Evolutionary conservation across 2,797 vertebrate genomes (phyloP).

Genomic region (Psittacula echo): DNA sequence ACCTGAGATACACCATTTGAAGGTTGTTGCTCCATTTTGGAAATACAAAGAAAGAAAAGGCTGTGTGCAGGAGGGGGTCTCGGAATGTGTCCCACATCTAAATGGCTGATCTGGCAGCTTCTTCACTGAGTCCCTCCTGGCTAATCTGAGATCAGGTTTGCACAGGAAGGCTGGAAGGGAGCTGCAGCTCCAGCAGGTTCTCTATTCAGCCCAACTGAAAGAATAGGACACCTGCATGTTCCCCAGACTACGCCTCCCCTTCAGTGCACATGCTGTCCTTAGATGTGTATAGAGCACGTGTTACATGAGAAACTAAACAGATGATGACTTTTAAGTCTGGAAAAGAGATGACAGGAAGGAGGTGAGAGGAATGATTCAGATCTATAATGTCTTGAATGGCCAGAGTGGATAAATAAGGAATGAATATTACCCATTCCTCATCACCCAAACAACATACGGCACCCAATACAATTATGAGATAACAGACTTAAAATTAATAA

Average conservation of each 20-base stretch:
- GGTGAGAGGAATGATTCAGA: not conserved
- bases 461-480: not conserved
- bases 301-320: not conserved
- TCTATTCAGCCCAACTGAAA: not conserved
- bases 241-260: not conserved
- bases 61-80: not conserved
- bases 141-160: not conserved
- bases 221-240: rapidly evolving
- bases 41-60: not conserved
- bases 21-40: not conserved
- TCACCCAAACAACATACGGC: not conserved
- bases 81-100: not conserved
- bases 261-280: not conserved
- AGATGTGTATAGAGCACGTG: not conserved
- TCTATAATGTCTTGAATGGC: not conserved
- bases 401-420: not conserved
- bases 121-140: not conserved
- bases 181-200: not conserved
- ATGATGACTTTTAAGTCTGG: not conserved
- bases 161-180: not conserved
- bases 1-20: not conserved
- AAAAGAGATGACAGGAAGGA: not conserved
- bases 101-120: not conserved
- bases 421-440: not conserved
- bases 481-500: not conserved